These are phyloP conservation scores for Homalodisca vitripennis DNA, from an alignment of 1,140 invertebrate genomes.

Conservation along the genomic window DNA sequence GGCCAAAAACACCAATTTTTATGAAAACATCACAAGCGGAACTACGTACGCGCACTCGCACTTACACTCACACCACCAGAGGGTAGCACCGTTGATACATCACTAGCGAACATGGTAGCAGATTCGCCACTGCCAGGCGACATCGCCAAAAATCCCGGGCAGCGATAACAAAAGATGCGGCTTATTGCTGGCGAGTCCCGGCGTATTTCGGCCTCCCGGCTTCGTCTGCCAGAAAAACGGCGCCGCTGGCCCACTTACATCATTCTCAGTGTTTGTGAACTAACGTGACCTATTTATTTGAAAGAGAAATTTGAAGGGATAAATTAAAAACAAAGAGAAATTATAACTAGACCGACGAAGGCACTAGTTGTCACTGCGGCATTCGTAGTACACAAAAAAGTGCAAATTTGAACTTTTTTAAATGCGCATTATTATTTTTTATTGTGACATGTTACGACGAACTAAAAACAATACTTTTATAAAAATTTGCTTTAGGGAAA, in stretches of 20 bases:
- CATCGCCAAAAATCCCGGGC: slow-evolving; percentile 25
- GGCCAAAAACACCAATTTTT: not conserved
- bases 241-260: not conserved
- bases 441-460: no score
- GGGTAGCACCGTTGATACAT: not conserved
- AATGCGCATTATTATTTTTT: no score
- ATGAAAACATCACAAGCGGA: slow-evolving; percentile 7
- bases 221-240: not conserved
- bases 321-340: no score
- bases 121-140: slow-evolving; percentile 8
- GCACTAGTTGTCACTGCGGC: no score
- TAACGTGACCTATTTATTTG: no score
- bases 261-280: no score
- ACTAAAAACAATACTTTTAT: no score
- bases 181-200: not conserved
- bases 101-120: not conserved
- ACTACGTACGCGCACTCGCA: not conserved
- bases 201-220: not conserved
- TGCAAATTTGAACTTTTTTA: no score
- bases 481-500: no score
- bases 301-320: no score
- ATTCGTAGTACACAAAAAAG: no score
- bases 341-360: no score
- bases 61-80: not conserved
- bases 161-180: slow-evolving; percentile 21